A percentile compares a stretch with the other conserved stretches of the same genome.
These are phyloP conservation scores for Arothron firmamentum DNA, from an alignment of 2,113 vertebrate species.

Conservation along the genomic window DNA sequence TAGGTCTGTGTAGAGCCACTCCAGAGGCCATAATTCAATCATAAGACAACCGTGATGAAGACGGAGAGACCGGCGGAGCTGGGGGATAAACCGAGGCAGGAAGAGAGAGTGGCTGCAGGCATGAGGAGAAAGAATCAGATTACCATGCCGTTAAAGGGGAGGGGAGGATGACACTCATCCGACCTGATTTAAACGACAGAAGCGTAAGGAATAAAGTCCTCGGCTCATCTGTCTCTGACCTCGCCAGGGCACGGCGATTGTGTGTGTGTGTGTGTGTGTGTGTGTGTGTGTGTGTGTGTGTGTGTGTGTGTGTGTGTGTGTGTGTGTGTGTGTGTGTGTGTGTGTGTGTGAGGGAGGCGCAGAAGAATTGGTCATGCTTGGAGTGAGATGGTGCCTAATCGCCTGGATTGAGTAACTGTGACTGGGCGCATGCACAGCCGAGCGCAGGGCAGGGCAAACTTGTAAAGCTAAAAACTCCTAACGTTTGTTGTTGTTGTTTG, in stretches of 20 bases:
- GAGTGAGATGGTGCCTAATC: slow-evolving; percentile 68
- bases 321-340: slow-evolving; percentile 22
- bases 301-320: slow-evolving; percentile 37
- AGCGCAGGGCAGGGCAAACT: slow-evolving; percentile 37
- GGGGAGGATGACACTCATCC: slow-evolving; percentile 65
- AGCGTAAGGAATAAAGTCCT: slow-evolving; percentile 70
- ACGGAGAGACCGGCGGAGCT: slow-evolving; percentile 35
- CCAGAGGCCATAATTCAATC: slow-evolving; percentile 69
- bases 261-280: slow-evolving; percentile 34
- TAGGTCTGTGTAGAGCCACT: slow-evolving; percentile 43
- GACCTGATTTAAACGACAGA: slow-evolving; percentile 71
- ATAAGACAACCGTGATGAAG: slow-evolving; percentile 51
- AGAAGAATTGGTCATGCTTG: slow-evolving; percentile 64
- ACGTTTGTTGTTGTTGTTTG: slow-evolving; percentile 14
- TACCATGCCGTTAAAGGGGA: slow-evolving; percentile 55
- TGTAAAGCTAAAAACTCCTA: slow-evolving; percentile 64
- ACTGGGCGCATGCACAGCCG: slow-evolving; percentile 45
- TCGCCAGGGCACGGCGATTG: slow-evolving; percentile 31
- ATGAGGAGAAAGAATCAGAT: slow-evolving; percentile 62
- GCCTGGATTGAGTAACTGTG: slow-evolving; percentile 55
- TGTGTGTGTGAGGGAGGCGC: slow-evolving; percentile 33
- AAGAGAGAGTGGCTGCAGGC: slow-evolving; percentile 32
- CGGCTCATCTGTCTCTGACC: slow-evolving; percentile 60
- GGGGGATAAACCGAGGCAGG: slow-evolving; percentile 36
- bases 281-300: slow-evolving; percentile 12